Percentiles rank a stretch among this genome's conserved stretches.
Conservation (phyloP, 2,888 invertebrate genomes). For the Nephrotoma appendiculata region DNA sequence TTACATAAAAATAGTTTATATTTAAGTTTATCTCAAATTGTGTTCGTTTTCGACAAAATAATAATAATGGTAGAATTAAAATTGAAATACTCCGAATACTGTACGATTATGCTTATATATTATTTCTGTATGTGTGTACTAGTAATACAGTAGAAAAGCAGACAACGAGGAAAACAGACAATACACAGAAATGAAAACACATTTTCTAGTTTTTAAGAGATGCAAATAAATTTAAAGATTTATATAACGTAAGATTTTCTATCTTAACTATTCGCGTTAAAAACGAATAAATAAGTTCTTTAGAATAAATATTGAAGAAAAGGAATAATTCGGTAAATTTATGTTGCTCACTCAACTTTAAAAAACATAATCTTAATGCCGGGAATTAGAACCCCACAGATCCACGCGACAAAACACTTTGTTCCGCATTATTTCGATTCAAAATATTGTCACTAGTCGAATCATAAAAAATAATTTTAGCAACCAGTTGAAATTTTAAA, state of each 20-base stretch:
- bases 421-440: too few relatives aligned
- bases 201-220: neutral
- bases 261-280: neutral
- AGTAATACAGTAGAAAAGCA: neutral
- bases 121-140: neutral
- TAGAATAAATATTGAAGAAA: neutral
- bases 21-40: neutral
- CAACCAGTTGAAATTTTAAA: too few relatives aligned
- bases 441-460: too few relatives aligned
- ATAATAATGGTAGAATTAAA: neutral
- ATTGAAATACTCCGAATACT: neutral
- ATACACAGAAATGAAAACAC: neutral
- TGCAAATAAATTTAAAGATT: neutral
- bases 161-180: neutral
- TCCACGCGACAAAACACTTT: too few relatives aligned
- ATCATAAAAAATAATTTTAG: too few relatives aligned
- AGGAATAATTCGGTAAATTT: too few relatives aligned
- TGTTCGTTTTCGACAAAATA: neutral
- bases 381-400: too few relatives aligned
- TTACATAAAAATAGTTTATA: neutral
- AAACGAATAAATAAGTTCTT: neutral
- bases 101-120: neutral
- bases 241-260: neutral
- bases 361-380: too few relatives aligned
- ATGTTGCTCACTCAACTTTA: too few relatives aligned